A percentile compares a stretch with the other conserved stretches of the same genome.
Conservation (phyloP, 1,140 invertebrate genomes). For the Drosophila parabipectinata region DNA sequence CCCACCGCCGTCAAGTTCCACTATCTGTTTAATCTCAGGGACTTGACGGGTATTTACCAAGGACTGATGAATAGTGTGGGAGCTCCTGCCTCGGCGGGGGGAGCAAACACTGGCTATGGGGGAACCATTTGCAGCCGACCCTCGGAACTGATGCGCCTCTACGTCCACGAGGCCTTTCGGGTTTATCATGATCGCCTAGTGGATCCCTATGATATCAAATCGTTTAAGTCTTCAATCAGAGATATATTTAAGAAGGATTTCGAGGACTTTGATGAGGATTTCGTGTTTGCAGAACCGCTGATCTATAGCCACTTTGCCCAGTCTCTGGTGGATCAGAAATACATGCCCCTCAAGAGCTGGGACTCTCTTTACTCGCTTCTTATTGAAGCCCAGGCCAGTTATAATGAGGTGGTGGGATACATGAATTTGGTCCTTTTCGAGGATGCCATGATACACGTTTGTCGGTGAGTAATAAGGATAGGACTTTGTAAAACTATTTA, state of each 20-base stretch:
- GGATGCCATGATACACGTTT: conserved; percentile 97
- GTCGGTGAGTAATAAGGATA: conserved; percentile 86
- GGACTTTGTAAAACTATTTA: too few species aligned
- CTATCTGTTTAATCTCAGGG: conserved; percentile 96
- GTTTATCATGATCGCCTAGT: conserved; percentile 97
- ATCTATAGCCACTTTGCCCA: conserved; percentile 96
- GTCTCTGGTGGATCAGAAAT: conserved; percentile 96
- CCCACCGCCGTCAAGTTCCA: conserved; percentile 98
- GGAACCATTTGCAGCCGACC: conserved; percentile 87
- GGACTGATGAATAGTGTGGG: conserved; percentile 84
- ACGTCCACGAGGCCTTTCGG: conserved; percentile 94
- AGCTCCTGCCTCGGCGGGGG: conserved; percentile 71
- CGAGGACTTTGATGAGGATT: conserved; percentile 89
- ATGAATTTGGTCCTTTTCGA: conserved; percentile 99
- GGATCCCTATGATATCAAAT: conserved; percentile 90
- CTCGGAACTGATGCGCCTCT: conserved; percentile 91
- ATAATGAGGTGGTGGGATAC: conserved; percentile 93
- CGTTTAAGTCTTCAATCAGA: conserved; percentile 89
- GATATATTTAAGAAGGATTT: conserved; percentile 96
- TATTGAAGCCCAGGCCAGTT: conserved; percentile 92
- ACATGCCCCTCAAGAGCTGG: conserved; percentile 92
- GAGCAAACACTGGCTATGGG: conserved; percentile 45
- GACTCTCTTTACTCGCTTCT: conserved; percentile 90
- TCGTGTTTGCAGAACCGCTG: conserved; percentile 89
- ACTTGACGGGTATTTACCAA: conserved; percentile 95